Conservation (phyloP, 35 echinoderm and acorn worm genomes). For the Diadema setosum region DNA sequence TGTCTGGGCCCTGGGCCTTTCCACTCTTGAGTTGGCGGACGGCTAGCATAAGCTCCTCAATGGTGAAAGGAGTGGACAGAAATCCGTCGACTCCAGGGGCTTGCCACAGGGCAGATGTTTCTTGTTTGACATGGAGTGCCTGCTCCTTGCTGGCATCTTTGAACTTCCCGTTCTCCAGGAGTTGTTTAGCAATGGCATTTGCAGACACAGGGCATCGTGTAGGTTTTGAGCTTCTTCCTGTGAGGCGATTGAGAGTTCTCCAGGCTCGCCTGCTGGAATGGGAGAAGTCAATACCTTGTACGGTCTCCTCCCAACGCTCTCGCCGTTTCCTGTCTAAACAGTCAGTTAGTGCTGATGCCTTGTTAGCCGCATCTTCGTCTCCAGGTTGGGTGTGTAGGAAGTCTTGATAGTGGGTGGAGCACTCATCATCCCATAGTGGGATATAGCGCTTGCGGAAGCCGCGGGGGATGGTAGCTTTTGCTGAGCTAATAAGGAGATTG, state of each 20-base stretch:
- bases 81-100: not conserved
- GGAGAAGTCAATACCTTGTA: not conserved
- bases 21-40: not conserved
- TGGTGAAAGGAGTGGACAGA: not conserved
- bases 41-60: not conserved
- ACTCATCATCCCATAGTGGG: conserved; percentile 26
- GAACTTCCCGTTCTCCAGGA: not conserved
- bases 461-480: not conserved
- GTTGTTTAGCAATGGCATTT: not conserved
- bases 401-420: not conserved
- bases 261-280: not conserved
- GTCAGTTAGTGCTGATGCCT: not conserved
- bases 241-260: not conserved
- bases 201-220: not conserved
- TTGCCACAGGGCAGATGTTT: not conserved
- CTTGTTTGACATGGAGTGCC: not conserved
- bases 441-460: not conserved
- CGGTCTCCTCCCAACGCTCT: conserved; percentile 4
- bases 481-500: not conserved
- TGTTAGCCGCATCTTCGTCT: not conserved
- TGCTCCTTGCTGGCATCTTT: not conserved
- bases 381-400: not conserved
- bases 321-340: not conserved
- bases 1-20: conserved; percentile 44
- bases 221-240: not conserved